These are phyloP conservation scores for Gila robusta DNA, from an alignment of 2,797 vertebrate species.

Conservation along the genomic window DNA sequence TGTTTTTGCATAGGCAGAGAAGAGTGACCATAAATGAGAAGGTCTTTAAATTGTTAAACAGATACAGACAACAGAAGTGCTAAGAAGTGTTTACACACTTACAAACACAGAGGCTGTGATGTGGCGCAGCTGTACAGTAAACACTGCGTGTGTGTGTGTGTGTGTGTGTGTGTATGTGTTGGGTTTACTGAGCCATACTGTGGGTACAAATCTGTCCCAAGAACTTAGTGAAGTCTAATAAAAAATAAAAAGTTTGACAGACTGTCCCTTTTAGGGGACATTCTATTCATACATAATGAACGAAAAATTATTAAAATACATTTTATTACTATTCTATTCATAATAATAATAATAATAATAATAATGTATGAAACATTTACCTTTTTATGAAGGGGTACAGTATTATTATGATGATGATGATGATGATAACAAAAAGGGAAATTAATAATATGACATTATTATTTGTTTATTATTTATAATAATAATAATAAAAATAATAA, in stretches of 20 bases:
- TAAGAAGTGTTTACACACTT: background rate
- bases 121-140: conserved; percentile 44
- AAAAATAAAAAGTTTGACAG: background rate
- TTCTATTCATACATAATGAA: background rate
- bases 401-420: background rate
- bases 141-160: conserved; percentile 13
- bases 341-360: background rate
- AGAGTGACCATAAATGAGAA: background rate
- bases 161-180: background rate
- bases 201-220: background rate
- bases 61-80: background rate
- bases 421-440: background rate
- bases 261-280: background rate
- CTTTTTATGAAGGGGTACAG: background rate
- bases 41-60: background rate
- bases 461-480: background rate
- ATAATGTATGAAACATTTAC: background rate
- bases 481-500: background rate
- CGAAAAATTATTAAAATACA: background rate
- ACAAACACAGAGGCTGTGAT: conserved; percentile 1
- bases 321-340: background rate
- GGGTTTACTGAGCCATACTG: background rate
- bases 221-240: background rate
- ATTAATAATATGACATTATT: background rate
- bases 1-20: background rate